Percentiles rank a stretch among this genome's conserved stretches.
These are phyloP conservation scores for Teleogryllus oceanicus DNA, from an alignment of 2,888 invertebrate species.

Conservation along the genomic window DNA sequence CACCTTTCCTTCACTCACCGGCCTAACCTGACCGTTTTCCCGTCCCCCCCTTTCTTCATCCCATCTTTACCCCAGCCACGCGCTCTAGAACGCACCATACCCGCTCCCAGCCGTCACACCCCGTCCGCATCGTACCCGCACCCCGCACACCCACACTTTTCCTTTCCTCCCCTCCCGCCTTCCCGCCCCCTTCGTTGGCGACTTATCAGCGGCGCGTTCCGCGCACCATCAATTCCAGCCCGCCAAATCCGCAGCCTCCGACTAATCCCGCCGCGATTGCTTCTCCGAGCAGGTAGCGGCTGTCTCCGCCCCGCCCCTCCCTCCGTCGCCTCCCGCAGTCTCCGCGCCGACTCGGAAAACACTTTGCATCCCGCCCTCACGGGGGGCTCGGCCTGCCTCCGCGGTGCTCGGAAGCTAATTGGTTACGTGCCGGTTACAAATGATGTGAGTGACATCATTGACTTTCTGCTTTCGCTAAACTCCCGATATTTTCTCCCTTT, in stretches of 20 bases:
- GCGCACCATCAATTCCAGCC: not conserved
- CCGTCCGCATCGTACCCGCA: too few relatives aligned
- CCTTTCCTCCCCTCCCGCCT: too few relatives aligned
- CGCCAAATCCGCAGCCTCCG: not conserved
- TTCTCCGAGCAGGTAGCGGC: not conserved
- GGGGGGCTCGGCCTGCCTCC: not conserved
- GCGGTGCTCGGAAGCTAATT: not conserved
- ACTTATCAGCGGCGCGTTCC: not conserved
- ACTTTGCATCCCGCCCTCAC: not conserved
- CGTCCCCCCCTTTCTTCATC: too few relatives aligned
- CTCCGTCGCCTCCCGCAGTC: not conserved
- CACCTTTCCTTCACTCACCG: too few relatives aligned
- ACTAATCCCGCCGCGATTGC: conserved; percentile 1
- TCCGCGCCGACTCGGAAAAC: not conserved
- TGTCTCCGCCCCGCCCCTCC: not conserved
- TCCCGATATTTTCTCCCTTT: not conserved
- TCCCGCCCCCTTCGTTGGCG: not conserved
- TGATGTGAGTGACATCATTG: conserved; percentile 18
- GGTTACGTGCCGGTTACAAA: conserved; percentile 18
- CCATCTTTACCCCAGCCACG: too few relatives aligned
- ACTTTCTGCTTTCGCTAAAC: not conserved
- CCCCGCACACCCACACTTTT: too few relatives aligned
- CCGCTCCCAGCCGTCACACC: too few relatives aligned
- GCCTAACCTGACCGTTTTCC: too few relatives aligned
- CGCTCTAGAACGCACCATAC: too few relatives aligned